Evolutionary conservation across 2,113 vertebrate genomes (phyloP), one percentile per base, ranked within the genome.

Genomic region (Ophiodon elongatus): DNA sequence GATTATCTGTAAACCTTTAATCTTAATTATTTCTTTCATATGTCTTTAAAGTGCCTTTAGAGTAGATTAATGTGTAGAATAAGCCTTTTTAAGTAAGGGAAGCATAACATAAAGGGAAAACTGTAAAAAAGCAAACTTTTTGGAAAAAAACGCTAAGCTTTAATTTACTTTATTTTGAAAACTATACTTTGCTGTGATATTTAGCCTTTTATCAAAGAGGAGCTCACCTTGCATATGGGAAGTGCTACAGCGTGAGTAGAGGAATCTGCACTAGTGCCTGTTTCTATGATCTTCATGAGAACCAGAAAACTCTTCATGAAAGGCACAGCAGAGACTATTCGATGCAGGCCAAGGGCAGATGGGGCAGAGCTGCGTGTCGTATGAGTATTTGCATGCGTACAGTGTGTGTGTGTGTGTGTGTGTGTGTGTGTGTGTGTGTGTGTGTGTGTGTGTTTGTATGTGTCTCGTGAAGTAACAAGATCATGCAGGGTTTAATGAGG

Each of bases 31-130:
- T 94, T 90, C 64, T 80, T 83, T 87, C 56, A 70, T 72, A 82
- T 90, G 86, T 91, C 45, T 85, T 94, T 96, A 94, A 98, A 99
- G 97, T 99, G 97, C 97, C 97, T 98, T 98, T 96, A 95, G 96
- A 94, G 93, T 95, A 95, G 93, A 94, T 93, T 90, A 92, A 77
- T 79, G 80, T 86, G 59, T 93, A 87, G 84, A 93, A 82, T 64
- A 89, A 84, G 79, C 89, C 79, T 93, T 94, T 91, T 89, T 90
- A 73, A 92, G 89, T 90, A 83, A 86, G 87, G 88, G 85, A 94
- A 93, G 81, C 86, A 93, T 93, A 94, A 94, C 80, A 78, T 65
- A 80, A 92, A 33, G 81, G 84, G 78, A 91, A 93, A 91, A 82
- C 33, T 88, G 72, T 90, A 76, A 71, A 87, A 77, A 75, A 62